Conservation (phyloP, 2,797 vertebrate species). For the Knipowitschia caucasica region DNA sequence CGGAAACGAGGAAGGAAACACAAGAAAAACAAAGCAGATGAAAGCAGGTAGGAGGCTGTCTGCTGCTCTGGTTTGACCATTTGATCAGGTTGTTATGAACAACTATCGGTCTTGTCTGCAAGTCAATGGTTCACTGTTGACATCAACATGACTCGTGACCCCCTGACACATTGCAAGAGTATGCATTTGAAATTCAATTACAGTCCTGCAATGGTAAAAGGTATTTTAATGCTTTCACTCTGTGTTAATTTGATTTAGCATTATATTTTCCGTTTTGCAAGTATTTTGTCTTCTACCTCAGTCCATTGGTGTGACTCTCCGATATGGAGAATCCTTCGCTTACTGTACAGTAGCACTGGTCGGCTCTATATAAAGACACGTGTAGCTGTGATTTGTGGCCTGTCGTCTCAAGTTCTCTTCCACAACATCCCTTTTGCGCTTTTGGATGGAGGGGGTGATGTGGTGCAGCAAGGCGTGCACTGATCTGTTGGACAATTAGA, state of each 20-base stretch:
- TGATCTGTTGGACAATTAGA: not conserved
- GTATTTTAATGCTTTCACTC: too few relatives aligned
- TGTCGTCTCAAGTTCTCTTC: conserved; percentile 2
- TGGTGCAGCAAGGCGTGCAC: not conserved
- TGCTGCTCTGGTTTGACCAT: not conserved
- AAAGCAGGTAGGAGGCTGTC: conserved; percentile 49
- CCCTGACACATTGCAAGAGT: not conserved
- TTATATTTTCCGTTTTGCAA: not conserved
- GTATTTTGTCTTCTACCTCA: not conserved
- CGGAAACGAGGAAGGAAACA: conserved; percentile 72
- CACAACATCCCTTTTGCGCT: conserved; percentile 2
- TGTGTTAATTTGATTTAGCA: too few relatives aligned
- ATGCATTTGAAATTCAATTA: too few relatives aligned
- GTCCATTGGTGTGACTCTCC: not conserved
- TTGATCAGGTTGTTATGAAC: too few relatives aligned
- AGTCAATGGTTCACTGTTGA: not conserved
- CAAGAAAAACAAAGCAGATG: conserved; percentile 48
- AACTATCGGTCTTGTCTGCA: not conserved
- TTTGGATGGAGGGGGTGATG: not conserved
- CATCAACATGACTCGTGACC: not conserved
- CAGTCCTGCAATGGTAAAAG: too few relatives aligned
- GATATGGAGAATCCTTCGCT: conserved; percentile 1
- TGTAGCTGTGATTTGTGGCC: conserved; percentile 15
- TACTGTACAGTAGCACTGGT: conserved; percentile 1
- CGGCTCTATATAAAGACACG: conserved; percentile 20